Evolutionary conservation across 2,888 invertebrate species (phyloP).

Genomic region (Spodoptera picta): DNA sequence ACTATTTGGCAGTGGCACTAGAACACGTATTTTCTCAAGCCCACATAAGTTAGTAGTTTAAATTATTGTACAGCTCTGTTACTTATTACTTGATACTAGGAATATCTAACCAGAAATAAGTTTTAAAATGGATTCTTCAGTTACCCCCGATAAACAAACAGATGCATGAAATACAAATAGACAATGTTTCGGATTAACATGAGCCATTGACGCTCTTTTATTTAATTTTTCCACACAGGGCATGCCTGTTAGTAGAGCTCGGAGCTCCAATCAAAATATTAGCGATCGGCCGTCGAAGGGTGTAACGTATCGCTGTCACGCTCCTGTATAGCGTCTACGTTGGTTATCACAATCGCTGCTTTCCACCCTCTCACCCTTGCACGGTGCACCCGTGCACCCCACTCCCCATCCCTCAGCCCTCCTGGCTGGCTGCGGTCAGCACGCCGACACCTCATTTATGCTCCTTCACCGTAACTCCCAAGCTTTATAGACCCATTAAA

Average conservation of each 20-base stretch:
- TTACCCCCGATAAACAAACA: too few relatives aligned
- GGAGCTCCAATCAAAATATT: slow-evolving; percentile 17
- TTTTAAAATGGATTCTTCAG: too few relatives aligned
- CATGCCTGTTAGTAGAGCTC: neutral
- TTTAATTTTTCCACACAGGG: too few relatives aligned
- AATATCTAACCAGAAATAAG: too few relatives aligned
- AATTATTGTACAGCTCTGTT: slow-evolving; percentile 3
- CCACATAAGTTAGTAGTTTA: neutral
- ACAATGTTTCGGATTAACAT: too few relatives aligned
- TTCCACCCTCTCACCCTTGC: slow-evolving; percentile 21
- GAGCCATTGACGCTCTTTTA: too few relatives aligned
- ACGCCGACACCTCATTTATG: slow-evolving; percentile 31
- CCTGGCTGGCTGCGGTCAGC: slow-evolving; percentile 34
- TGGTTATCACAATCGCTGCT: slow-evolving; percentile 42
- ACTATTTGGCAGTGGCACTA: slow-evolving; percentile 1
- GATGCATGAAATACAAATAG: too few relatives aligned
- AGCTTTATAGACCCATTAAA: slow-evolving; percentile 38
- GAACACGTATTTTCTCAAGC: slow-evolving; percentile 8
- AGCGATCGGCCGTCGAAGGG: slow-evolving; percentile 47
- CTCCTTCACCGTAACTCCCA: slow-evolving; percentile 25
- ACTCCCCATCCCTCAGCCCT: slow-evolving; percentile 14
- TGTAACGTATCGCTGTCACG: slow-evolving; percentile 48
- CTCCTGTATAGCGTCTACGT: slow-evolving; percentile 40
- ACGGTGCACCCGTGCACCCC: slow-evolving; percentile 2
- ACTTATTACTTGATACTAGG: neutral